Evolutionary conservation across 2,113 vertebrate genomes (phyloP), one percentile per base, ranked within the genome.

Genomic region (Cryptoleucopteryx plumbea): DNA sequence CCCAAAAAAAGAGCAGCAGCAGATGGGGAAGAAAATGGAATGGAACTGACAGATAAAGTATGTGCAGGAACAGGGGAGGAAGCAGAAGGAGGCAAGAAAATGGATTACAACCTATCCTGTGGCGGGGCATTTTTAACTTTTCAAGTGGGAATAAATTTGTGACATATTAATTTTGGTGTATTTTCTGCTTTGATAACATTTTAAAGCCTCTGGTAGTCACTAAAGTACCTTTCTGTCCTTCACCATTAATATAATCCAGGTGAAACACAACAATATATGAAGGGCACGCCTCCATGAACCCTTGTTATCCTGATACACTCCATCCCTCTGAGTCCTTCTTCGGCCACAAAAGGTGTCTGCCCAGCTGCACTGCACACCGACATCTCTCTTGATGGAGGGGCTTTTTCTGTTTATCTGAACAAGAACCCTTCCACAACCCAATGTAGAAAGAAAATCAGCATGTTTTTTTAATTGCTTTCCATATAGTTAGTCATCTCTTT

Each of bases 251-350:
- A n/a, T 8, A 62, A 72, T 43, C 12, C 9, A 67, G 15, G 14
- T 66, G 40, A 94, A 87, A 62, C 42, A 23, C 19, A 40, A 16
- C 9, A n/a, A 19, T 36, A 22, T 43, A 23, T 13, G 34, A 47
- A 79, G 5, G 10, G 2, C 16, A 48, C 2, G 53, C 9, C 29
- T 53, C 22, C 9, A 9, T 59, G 12, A 86, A 31, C 36, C 36
- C 9, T 58, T 61, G 2, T 71, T 84, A 75, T 34, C 27, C 56
- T 67, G 36, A 20, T 56, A 58, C 3, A 11, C 16, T n/a, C n/a
- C 0, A 0, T 38, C n/a, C 10, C 9, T 59, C 16, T 55, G 38
- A 81, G 17, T 42, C 22, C 12, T 63, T 80, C 32, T 20, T 42
- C 65, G 32, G 61, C 2, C 5, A 47, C 29, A 56, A 15, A 31